Percentiles rank a stretch among this genome's conserved stretches.
phyloP scores from a whole-genome alignment of 2,888 invertebrate genomes.

The Mimumesa dahlbomi region DNA sequence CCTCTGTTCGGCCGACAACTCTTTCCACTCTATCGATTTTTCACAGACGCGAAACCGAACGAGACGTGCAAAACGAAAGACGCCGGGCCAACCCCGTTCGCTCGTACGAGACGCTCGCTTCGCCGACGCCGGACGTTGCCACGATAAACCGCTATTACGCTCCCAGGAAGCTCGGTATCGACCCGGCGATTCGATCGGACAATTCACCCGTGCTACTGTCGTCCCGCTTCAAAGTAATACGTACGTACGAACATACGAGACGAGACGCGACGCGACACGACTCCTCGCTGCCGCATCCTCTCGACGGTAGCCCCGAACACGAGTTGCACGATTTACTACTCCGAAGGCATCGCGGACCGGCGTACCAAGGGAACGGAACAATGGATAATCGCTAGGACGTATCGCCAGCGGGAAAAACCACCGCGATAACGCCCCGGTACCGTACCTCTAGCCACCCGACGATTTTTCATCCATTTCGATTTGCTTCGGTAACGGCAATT shows the following conservation, averaged over 20 bases:
- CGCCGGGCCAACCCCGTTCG: too few species aligned
- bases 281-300: neutral
- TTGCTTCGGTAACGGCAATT: constrained; percentile 39
- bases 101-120: too few species aligned
- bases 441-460: neutral
- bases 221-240: neutral
- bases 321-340: neutral
- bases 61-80: too few species aligned
- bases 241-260: neutral
- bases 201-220: too few species aligned
- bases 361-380: neutral
- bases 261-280: neutral
- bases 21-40: neutral
- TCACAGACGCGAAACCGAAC: too few species aligned
- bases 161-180: too few species aligned
- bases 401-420: neutral
- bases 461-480: constrained; percentile 27
- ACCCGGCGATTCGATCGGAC: too few species aligned
- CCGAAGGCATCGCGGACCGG: neutral
- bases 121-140: too few species aligned
- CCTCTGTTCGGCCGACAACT: constrained; percentile 20
- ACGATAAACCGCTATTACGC: too few species aligned
- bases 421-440: too few species aligned
- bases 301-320: neutral
- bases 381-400: neutral